Conservation (phyloP, 2,888 invertebrate genomes). For the Euzetes globulus region DNA sequence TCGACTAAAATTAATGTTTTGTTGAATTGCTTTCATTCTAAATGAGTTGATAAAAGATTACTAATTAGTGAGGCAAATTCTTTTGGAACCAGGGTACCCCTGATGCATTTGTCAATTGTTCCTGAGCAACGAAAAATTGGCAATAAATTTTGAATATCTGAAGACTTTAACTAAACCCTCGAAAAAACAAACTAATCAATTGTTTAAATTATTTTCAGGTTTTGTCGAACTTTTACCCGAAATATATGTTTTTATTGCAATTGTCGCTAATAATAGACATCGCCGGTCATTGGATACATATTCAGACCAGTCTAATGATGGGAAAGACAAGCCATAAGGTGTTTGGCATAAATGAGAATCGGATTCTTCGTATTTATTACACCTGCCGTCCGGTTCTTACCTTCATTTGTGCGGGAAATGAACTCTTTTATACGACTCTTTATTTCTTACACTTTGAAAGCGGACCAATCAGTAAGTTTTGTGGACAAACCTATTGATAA, state of each 20-base stretch:
- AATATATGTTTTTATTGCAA: conserved; percentile 87
- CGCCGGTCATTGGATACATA: conserved; percentile 94
- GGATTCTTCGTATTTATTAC: conserved; percentile 86
- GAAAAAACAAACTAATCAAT: not conserved
- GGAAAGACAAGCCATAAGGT: conserved; percentile 88
- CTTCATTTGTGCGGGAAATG: conserved; percentile 93
- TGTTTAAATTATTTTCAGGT: conserved; percentile 48
- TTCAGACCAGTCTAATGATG: conserved; percentile 77
- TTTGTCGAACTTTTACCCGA: conserved; percentile 84
- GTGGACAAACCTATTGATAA: conserved; percentile 43
- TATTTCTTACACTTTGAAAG: conserved; percentile 84
- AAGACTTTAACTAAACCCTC: not conserved
- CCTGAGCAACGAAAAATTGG: too few relatives aligned
- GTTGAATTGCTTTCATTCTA: not conserved
- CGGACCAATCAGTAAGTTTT: conserved; percentile 68
- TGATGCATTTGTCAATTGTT: too few relatives aligned
- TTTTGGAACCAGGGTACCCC: too few relatives aligned
- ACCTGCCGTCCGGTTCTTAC: conserved; percentile 76
- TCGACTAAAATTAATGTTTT: too few relatives aligned
- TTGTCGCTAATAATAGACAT: conserved; percentile 89
- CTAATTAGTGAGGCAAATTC: too few relatives aligned
- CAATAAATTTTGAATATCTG: not conserved
- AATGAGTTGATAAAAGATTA: too few relatives aligned
- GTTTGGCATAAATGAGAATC: conserved; percentile 80
- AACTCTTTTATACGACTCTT: conserved; percentile 86